Conservation (phyloP, 2,797 vertebrate genomes). For the Ataeniobius toweri region DNA sequence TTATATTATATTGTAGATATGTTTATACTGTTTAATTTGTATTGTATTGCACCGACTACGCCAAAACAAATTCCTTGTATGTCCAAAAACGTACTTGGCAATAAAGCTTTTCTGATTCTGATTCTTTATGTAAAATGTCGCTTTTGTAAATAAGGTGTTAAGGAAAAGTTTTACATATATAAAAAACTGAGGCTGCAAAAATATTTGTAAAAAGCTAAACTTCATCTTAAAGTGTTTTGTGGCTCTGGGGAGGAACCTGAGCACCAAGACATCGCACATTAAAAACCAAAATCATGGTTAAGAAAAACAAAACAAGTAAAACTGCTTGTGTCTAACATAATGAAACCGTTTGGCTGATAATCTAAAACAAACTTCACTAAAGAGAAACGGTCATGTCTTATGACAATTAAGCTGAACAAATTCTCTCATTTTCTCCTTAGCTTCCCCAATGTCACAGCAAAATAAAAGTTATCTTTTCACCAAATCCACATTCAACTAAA, state of each 20-base stretch:
- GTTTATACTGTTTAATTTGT: too few species aligned
- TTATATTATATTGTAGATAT: too few species aligned
- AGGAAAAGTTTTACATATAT: conserved; percentile 42
- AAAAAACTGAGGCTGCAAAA: conserved; percentile 46
- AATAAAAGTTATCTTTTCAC: neutral
- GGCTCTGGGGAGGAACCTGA: conserved; percentile 50
- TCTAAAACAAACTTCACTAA: conserved; percentile 27
- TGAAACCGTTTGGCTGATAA: conserved; percentile 1
- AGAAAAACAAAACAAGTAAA: conserved; percentile 7
- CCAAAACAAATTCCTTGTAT: too few species aligned
- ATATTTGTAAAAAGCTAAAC: conserved; percentile 25
- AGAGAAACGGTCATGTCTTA: conserved; percentile 18
- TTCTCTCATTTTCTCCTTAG: neutral
- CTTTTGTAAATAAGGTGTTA: conserved; percentile 44
- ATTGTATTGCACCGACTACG: too few species aligned
- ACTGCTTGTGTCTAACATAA: neutral
- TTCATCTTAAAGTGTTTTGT: conserved; percentile 74
- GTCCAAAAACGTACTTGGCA: too few species aligned
- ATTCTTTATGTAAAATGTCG: conserved; percentile 37
- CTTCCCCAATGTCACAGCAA: neutral
- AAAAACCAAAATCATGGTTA: conserved; percentile 22
- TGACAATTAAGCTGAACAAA: neutral
- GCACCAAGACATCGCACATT: conserved; percentile 35
- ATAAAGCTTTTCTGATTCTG: too few species aligned
- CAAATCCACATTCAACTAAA: conserved; percentile 20